phyloP scores from a whole-genome alignment of 2,113 vertebrate species.

The Rhinichthys klamathensis region DNA sequence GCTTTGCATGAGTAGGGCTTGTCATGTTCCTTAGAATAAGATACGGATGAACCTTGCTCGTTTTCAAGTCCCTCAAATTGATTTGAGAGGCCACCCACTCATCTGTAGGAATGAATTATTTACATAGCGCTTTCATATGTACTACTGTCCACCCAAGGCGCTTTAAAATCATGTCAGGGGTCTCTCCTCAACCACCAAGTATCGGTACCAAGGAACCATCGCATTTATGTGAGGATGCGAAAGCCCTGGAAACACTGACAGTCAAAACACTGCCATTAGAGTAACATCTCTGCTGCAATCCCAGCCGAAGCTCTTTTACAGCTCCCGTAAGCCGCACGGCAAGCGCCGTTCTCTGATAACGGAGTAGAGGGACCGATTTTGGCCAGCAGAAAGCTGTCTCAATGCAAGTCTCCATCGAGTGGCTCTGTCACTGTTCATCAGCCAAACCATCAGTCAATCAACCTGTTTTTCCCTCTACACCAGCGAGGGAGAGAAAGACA shows the following conservation, averaged over 20 bases:
- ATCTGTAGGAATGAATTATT: not conserved
- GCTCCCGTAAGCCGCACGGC: conserved; percentile 2
- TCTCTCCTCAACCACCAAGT: too few relatives aligned
- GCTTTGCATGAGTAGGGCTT: not conserved
- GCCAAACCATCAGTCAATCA: conserved; percentile 53
- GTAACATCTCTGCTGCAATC: not conserved
- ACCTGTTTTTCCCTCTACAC: conserved; percentile 47
- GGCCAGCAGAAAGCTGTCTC: conserved; percentile 29
- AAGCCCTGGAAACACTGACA: not conserved
- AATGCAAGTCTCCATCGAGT: conserved; percentile 41
- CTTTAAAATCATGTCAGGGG: too few relatives aligned
- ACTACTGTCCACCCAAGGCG: too few relatives aligned
- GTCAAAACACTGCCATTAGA: conserved; percentile 1
- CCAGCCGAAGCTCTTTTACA: conserved; percentile 1
- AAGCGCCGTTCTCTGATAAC: not conserved
- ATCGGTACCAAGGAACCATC: not conserved
- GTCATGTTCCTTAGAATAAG: not conserved
- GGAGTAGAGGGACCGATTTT: conserved; percentile 12
- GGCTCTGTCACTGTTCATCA: conserved; percentile 54
- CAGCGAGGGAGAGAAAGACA: conserved; percentile 36
- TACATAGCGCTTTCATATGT: too few relatives aligned
- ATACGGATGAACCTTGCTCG: not conserved
- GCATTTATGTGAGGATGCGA: not conserved
- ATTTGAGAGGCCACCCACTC: not conserved
- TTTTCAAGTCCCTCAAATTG: not conserved